Evolutionary conservation across 2,797 vertebrate species (phyloP).

Genomic region (Hydrolagus colliei): DNA sequence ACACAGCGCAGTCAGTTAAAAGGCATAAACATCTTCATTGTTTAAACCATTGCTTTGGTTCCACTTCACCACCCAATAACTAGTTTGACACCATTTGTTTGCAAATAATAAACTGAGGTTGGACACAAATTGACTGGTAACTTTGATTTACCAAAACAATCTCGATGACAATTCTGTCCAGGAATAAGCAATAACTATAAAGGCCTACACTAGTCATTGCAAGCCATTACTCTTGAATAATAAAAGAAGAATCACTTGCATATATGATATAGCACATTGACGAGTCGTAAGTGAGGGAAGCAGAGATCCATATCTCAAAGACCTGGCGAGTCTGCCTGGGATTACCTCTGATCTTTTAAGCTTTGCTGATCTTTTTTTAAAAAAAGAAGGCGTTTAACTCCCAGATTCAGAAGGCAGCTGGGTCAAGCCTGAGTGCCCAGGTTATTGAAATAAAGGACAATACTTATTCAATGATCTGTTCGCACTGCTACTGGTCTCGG

Average conservation of each 20-base stretch:
- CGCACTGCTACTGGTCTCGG: not conserved
- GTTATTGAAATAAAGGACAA: conserved; percentile 16
- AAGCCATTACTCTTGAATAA: conserved; percentile 42
- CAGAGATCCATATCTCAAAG: conserved; percentile 40
- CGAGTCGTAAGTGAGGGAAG: conserved; percentile 36
- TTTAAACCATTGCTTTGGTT: not conserved
- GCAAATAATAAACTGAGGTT: conserved; percentile 33
- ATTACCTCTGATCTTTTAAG: conserved; percentile 43
- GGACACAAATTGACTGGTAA: not conserved
- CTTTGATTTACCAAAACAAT: not conserved
- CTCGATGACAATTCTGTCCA: not conserved
- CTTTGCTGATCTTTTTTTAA: conserved; percentile 37
- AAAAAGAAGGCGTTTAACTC: conserved; percentile 43
- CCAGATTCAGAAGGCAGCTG: conserved; percentile 39
- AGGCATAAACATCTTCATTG: not conserved
- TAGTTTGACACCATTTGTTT: conserved; percentile 7
- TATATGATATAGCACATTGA: conserved; percentile 32
- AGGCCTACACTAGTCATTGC: conserved; percentile 39
- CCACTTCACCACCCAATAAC: too few species aligned
- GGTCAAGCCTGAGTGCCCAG: conserved; percentile 7
- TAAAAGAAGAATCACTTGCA: conserved; percentile 42
- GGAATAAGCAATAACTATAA: not conserved
- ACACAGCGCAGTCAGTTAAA: not conserved
- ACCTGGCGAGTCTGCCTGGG: conserved; percentile 38
- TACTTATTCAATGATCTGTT: conserved; percentile 1